Base-by-base conservation (phyloP, 2,113 vertebrate genomes). In the Pseudorasbora parva region DNA sequence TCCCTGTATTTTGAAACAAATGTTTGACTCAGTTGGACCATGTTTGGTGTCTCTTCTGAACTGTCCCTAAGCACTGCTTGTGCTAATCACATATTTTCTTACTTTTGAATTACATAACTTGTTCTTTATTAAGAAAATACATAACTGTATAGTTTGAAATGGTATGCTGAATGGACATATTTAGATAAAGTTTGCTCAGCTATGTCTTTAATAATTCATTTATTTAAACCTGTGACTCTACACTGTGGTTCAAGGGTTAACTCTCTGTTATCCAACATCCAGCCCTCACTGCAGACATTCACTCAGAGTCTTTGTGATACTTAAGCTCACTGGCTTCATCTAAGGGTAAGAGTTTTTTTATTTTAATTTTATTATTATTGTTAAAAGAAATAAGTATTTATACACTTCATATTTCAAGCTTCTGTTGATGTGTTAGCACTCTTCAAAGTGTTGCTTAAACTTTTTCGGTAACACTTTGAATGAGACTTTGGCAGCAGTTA, bases 191-290 rank as follows among this genome's bases (percentile, higher is more conserved):
- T 45, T 73, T 73, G 15, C 41, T 51, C 45, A 49, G 30, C 9
- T 45, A 15, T 17, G 62, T 37, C 4, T 60, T 41, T 49, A 49
- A 80, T 80, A 80, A 59, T 80, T 47, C 0, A 80, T 80, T 51
- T 33, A 66, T 66, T 80, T 51, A 47, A 27, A 78, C 57, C 43
- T 51, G 2, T 66, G 17, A 80, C 25, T 21, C 2, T n/a, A 30
- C 27, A 27, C 25, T 47, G 17, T 80, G 45, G 76, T 62, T 47
- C 37, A 78, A 62, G 37, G 56, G 23, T 78, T 62, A 62, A 62
- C 57, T 27, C n/a, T 25, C 17, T 23, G 76, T 62, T 45, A 62
- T 62, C 15, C 37, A 78, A 25, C 33, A 62, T 47, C 76, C 21
- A 47, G 76, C 19, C 33, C n/a, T 78, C 37, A 19, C 37, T 47